These are phyloP conservation scores for Drusus annulatus DNA, from an alignment of 1,140 invertebrate species.

Conservation along the genomic window DNA sequence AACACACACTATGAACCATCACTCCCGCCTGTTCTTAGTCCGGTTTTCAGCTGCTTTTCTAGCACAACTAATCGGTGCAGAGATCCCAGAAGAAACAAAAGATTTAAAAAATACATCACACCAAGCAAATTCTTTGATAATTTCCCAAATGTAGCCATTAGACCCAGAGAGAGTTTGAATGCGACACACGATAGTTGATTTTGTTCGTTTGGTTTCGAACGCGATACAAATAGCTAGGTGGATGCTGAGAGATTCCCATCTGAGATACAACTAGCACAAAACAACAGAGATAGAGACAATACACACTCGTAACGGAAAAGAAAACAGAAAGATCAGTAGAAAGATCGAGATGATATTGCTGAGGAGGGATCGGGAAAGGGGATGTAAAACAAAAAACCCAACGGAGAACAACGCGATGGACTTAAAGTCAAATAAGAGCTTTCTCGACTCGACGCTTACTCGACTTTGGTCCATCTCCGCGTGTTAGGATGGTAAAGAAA, in stretches of 20 bases:
- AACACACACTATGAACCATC: conserved; percentile 11
- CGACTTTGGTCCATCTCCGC: neutral
- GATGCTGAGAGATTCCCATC: conserved; percentile 58
- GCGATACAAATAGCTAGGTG: conserved; percentile 46
- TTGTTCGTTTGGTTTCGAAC: neutral
- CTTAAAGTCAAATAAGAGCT: conserved; percentile 12
- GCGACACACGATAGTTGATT: neutral
- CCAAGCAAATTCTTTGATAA: conserved; percentile 24
- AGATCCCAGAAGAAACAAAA: conserved; percentile 46
- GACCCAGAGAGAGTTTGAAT: conserved; percentile 17
- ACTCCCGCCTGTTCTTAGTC: conserved; percentile 32
- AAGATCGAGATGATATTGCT: conserved; percentile 33
- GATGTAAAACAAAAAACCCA: conserved; percentile 18
- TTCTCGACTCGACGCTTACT: neutral
- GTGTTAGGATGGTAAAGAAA: conserved; percentile 2
- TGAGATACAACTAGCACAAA: conserved; percentile 59
- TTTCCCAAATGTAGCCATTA: conserved; percentile 25
- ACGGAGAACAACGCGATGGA: conserved; percentile 9
- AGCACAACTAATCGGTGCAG: conserved; percentile 54
- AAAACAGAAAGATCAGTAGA: conserved; percentile 50
- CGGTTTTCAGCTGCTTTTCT: conserved; percentile 58
- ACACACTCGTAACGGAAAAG: conserved; percentile 57
- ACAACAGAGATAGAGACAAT: conserved; percentile 59
- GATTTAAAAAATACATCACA: conserved; percentile 39
- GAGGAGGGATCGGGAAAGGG: neutral